These are phyloP conservation scores for Carassius carassius DNA, from an alignment of 2,113 vertebrate genomes.

Conservation along the genomic window DNA sequence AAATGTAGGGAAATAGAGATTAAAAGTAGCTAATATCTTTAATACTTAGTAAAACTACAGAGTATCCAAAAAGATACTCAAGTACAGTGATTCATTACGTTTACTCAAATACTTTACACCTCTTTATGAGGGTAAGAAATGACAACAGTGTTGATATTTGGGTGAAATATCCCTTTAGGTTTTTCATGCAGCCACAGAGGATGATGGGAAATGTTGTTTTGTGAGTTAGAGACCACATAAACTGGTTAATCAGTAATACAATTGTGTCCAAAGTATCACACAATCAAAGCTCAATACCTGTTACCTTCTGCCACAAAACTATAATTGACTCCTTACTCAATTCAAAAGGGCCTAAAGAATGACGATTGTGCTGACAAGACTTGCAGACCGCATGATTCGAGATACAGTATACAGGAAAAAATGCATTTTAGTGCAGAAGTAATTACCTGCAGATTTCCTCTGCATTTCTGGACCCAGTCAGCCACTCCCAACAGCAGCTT, in stretches of 20 bases:
- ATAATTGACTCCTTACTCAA: not conserved
- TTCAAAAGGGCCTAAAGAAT: not conserved
- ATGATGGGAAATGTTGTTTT: constrained; percentile 5
- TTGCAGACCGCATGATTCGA: not conserved
- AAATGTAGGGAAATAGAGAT: no score
- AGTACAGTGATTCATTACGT: no score
- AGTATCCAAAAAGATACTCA: no score
- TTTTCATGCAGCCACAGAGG: not conserved
- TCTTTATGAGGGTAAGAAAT: not conserved
- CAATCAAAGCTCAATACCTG: not conserved
- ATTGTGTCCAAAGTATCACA: not conserved
- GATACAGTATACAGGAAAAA: not conserved
- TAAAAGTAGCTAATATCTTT: no score
- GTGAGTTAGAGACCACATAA: not conserved
- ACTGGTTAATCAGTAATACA: not conserved
- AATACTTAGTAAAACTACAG: no score
- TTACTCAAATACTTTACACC: no score
- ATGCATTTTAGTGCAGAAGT: not conserved
- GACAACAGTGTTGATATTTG: not conserved
- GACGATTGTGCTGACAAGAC: not conserved
- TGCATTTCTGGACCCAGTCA: constrained; percentile 74
- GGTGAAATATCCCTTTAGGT: not conserved
- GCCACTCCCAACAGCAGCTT: constrained; percentile 72
- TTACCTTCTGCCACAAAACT: not conserved
- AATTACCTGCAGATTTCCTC: constrained; percentile 71